Percentiles rank a stretch among this genome's conserved stretches.
Conservation (phyloP, 2,888 invertebrate genomes). For the Pelosia muscerda region DNA sequence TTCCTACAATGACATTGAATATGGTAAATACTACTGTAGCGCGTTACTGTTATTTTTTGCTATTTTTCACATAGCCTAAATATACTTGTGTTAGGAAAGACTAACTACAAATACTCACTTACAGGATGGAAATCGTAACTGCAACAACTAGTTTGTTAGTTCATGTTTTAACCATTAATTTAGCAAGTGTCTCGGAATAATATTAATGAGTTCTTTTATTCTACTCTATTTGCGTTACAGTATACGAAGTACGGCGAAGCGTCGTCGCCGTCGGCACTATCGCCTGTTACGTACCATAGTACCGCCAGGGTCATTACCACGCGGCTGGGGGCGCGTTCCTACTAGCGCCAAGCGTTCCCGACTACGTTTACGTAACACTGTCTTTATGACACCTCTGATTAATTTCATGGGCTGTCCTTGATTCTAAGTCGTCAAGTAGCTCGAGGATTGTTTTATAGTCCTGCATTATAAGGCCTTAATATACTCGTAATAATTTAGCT, state of each 20-base stretch:
- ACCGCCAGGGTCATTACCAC: slow-evolving; percentile 70
- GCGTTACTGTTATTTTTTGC: too few species aligned
- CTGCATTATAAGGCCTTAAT: slow-evolving; percentile 3
- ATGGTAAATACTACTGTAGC: too few species aligned
- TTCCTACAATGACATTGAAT: not conserved
- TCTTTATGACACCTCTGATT: slow-evolving; percentile 62
- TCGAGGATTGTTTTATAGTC: slow-evolving; percentile 7
- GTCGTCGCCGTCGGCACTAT: slow-evolving; percentile 8
- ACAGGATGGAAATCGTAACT: not conserved
- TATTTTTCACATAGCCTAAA: not conserved
- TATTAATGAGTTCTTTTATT: not conserved
- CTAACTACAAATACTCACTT: too few species aligned
- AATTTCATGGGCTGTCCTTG: slow-evolving; percentile 58
- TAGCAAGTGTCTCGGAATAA: not conserved
- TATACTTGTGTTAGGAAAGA: not conserved
- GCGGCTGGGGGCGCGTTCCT: slow-evolving; percentile 62
- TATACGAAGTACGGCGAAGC: not conserved
- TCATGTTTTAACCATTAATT: not conserved
- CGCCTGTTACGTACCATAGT: slow-evolving; percentile 58
- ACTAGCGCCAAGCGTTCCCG: slow-evolving; percentile 55
- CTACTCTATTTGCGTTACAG: not conserved
- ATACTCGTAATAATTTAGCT: not conserved
- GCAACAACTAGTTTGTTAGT: not conserved
- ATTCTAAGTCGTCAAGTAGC: slow-evolving; percentile 42
- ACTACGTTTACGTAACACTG: slow-evolving; percentile 62